Evolutionary conservation across 2,888 invertebrate genomes (phyloP).

Genomic region (Sarcophaga caerulescens): DNA sequence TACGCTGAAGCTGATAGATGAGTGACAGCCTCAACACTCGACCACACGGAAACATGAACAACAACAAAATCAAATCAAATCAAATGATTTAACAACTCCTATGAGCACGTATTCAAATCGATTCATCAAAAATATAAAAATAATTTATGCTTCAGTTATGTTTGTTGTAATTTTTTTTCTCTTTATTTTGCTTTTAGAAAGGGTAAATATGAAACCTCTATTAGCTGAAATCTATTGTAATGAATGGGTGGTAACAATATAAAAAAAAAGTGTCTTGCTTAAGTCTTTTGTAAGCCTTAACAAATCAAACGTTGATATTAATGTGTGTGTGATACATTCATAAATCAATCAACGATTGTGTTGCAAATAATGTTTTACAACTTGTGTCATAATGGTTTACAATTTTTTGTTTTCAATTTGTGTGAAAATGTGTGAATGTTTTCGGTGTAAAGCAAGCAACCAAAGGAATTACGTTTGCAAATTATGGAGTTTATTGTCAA

Average conservation of each 20-base stretch:
- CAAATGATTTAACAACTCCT: not conserved
- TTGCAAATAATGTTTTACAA: not conserved
- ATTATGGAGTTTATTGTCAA: too few relatives aligned
- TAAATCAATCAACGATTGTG: not conserved
- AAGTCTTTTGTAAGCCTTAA: conserved; percentile 6
- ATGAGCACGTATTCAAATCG: not conserved
- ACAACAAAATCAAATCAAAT: not conserved
- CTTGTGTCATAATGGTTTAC: not conserved
- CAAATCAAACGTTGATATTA: not conserved
- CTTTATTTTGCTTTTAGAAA: not conserved
- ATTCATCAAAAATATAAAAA: not conserved
- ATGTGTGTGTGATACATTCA: not conserved
- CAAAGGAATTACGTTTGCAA: too few relatives aligned
- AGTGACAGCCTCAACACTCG: conserved; percentile 55
- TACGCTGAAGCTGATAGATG: conserved; percentile 44
- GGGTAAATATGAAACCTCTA: not conserved
- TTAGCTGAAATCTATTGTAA: conserved; percentile 47
- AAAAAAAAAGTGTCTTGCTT: conserved; percentile 4
- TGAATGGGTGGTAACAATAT: not conserved
- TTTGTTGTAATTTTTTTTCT: not conserved
- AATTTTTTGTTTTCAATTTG: too few relatives aligned
- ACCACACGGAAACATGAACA: conserved; percentile 47
- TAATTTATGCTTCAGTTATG: not conserved
- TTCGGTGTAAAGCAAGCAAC: too few relatives aligned
- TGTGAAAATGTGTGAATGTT: too few relatives aligned